Conservation (phyloP, 1,140 invertebrate genomes). For the Drosophila miranda region DNA sequence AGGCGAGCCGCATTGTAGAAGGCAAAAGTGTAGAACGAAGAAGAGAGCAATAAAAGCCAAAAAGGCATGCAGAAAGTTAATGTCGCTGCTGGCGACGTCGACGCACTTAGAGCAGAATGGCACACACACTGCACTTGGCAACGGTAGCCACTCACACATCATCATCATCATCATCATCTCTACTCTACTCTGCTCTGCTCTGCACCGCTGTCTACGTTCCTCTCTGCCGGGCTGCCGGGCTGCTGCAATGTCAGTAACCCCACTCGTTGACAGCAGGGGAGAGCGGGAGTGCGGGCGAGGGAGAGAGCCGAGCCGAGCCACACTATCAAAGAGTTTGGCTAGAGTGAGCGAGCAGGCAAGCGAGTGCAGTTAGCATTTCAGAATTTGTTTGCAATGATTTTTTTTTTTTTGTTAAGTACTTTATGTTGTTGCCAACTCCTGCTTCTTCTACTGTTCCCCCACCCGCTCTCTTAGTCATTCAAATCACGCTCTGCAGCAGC, state of each 20-base stretch:
- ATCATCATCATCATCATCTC: too few relatives aligned
- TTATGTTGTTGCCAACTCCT: conserved; percentile 71
- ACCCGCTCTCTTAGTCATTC: conserved; percentile 66
- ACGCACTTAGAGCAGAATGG: too few relatives aligned
- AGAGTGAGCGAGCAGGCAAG: conserved; percentile 15
- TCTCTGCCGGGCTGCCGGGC: conserved; percentile 61
- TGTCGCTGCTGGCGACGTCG: conserved; percentile 15
- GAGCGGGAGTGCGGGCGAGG: conserved; percentile 8
- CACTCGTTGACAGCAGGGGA: conserved; percentile 57
- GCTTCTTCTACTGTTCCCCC: conserved; percentile 10
- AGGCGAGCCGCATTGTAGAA: too few relatives aligned
- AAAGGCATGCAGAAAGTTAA: conserved; percentile 45
- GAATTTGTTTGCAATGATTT: conserved; percentile 69
- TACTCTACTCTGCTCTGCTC: background rate
- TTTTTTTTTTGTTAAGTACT: conserved; percentile 40
- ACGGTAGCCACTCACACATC: conserved; percentile 27
- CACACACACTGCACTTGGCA: conserved; percentile 35
- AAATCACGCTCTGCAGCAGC: conserved; percentile 39
- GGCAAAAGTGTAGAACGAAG: conserved; percentile 45
- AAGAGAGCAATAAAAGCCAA: conserved; percentile 28
- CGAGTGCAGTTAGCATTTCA: conserved; percentile 62
- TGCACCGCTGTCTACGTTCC: conserved; percentile 22
- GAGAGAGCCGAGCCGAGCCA: background rate
- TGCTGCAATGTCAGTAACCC: conserved; percentile 80
- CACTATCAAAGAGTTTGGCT: background rate